These are phyloP conservation scores for Ostrea denselamellosa DNA, from an alignment of 1,140 invertebrate species.

Conservation along the genomic window DNA sequence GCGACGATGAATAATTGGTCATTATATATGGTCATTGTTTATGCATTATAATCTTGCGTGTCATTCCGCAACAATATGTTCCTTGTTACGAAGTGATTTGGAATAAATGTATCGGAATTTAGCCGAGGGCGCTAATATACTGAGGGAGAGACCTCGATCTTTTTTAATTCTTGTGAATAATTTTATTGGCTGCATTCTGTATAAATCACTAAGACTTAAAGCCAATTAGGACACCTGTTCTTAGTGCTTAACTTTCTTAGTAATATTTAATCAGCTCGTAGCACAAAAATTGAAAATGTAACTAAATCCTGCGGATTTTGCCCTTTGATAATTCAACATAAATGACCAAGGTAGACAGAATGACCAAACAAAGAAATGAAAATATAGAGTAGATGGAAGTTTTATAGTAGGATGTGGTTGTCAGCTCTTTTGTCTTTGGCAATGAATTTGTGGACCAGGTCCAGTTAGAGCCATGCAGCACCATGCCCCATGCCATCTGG, in stretches of 20 bases:
- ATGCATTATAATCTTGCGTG: slow-evolving; percentile 12
- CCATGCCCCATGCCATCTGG: neutral
- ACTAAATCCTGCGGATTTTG: neutral
- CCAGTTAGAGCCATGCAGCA: neutral
- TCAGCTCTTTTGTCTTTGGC: slow-evolving; percentile 18
- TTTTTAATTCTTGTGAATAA: slow-evolving; percentile 20
- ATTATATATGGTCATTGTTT: slow-evolving; percentile 36
- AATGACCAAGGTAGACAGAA: neutral
- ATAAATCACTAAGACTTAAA: neutral
- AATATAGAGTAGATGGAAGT: neutral
- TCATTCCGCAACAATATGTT: slow-evolving; percentile 4
- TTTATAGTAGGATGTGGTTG: slow-evolving; percentile 26
- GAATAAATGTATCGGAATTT: slow-evolving; percentile 16
- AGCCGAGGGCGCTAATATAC: neutral
- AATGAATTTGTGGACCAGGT: neutral
- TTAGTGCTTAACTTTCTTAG: neutral
- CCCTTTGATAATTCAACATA: neutral
- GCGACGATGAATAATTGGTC: slow-evolving; percentile 27
- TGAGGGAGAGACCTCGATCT: neutral
- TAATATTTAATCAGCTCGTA: neutral
- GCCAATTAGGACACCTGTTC: neutral
- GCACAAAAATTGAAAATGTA: neutral
- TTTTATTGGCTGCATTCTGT: slow-evolving; percentile 12
- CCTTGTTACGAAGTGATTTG: slow-evolving; percentile 35
- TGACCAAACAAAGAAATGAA: neutral